Conservation (phyloP, 2,888 invertebrate genomes). For the Drosophila austrosaltans region DNA sequence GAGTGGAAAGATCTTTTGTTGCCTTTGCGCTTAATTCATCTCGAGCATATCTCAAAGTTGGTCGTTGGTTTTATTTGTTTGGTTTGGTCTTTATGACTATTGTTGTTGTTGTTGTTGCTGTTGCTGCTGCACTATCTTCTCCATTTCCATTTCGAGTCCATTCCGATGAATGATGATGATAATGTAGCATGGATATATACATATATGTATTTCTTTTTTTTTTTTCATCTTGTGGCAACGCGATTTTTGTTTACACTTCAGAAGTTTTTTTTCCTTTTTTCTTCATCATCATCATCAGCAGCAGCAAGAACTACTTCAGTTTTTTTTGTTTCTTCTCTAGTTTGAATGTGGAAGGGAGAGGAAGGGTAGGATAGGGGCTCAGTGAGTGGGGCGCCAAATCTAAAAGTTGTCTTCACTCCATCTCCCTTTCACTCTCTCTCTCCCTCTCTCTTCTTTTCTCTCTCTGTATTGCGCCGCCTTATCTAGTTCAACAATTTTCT, state of each 20-base stretch:
- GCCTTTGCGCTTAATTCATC: conserved; percentile 51
- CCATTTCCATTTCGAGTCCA: conserved; percentile 57
- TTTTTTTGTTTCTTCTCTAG: conserved; percentile 37
- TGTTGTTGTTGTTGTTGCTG: conserved; percentile 3
- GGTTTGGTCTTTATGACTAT: conserved; percentile 35
- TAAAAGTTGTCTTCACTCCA: neutral
- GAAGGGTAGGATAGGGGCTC: too few relatives aligned
- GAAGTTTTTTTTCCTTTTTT: conserved; percentile 25
- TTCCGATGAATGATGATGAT: conserved; percentile 40
- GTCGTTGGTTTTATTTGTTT: conserved; percentile 37
- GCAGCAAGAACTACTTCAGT: too few relatives aligned
- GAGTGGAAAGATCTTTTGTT: conserved; percentile 56
- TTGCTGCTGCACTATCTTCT: conserved; percentile 9
- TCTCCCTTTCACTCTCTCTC: neutral
- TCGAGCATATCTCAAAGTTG: conserved; percentile 60
- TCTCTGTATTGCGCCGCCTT: conserved; percentile 7
- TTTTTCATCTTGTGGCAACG: conserved; percentile 42
- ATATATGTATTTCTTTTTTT: neutral
- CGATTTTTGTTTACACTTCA: conserved; percentile 69
- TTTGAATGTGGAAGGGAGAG: neutral
- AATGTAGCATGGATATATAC: conserved; percentile 52
- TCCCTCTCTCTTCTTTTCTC: conserved; percentile 16
- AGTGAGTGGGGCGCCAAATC: conserved; percentile 2
- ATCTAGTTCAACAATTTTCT: conserved; percentile 55
- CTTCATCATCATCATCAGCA: too few relatives aligned